Conservation (phyloP, 2,113 vertebrate genomes). For the Mastomys natalensis region DNA sequence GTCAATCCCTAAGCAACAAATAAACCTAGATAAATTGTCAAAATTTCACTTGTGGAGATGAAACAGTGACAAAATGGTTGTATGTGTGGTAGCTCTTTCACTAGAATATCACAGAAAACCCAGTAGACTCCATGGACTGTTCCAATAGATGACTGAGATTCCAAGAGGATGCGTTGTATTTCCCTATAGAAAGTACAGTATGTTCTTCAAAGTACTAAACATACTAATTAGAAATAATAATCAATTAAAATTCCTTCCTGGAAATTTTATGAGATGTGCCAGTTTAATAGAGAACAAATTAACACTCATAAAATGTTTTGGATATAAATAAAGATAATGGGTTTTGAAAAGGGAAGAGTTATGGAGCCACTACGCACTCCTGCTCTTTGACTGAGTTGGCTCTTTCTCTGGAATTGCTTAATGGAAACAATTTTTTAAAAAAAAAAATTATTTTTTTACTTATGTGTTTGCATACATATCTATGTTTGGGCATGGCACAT, state of each 20-base stretch:
- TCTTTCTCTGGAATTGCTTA: conserved; percentile 19
- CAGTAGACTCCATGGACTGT: neutral
- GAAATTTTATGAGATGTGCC: neutral
- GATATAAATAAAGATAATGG: neutral
- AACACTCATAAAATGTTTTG: neutral
- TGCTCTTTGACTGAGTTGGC: neutral
- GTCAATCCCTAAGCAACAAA: conserved; percentile 1
- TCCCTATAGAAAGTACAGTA: neutral
- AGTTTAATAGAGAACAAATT: conserved; percentile 59
- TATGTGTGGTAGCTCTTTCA: neutral
- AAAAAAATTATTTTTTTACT: neutral
- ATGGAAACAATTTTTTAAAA: neutral
- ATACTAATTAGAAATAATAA: conserved; percentile 9
- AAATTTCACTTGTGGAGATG: neutral
- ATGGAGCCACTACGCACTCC: neutral
- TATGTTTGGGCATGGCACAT: neutral
- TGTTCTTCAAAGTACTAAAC: conserved; percentile 32
- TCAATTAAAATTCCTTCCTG: conserved; percentile 46
- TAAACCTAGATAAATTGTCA: neutral
- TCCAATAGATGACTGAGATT: neutral
- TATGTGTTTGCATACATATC: neutral
- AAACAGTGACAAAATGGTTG: neutral
- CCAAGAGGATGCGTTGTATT: neutral
- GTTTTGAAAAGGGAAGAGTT: neutral
- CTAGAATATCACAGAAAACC: neutral